These are phyloP conservation scores for Holothuria glaberrima DNA, from an alignment of 35 echinoderm and acorn worm species.

Conservation along the genomic window DNA sequence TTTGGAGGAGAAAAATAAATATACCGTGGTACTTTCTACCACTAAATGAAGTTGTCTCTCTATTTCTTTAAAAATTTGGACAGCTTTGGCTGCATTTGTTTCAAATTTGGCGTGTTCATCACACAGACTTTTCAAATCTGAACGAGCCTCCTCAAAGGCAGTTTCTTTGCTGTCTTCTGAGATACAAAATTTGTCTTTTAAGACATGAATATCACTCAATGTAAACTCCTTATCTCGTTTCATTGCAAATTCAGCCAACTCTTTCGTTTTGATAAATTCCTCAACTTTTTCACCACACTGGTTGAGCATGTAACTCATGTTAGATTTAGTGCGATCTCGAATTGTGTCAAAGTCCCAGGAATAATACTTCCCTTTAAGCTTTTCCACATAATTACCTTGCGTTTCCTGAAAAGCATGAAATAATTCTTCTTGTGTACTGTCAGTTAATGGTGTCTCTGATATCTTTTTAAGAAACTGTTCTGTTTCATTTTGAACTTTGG, in stretches of 20 bases:
- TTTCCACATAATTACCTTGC: not conserved
- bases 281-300: conserved; percentile 15
- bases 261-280: not conserved
- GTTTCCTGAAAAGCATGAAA: not conserved
- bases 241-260: not conserved
- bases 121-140: not conserved
- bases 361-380: not conserved
- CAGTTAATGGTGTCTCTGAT: not conserved
- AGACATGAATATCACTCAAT: not conserved
- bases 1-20: conserved; percentile 20
- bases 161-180: not conserved
- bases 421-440: not conserved
- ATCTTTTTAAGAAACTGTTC: not conserved
- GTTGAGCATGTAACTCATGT: not conserved
- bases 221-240: not conserved
- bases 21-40: not conserved
- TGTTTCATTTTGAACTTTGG: not conserved
- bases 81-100: not conserved
- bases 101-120: not conserved
- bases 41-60: not conserved
- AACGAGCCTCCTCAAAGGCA: not conserved
- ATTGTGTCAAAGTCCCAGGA: not conserved
- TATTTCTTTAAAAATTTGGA: not conserved
- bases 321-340: not conserved
- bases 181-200: conserved; percentile 30